A percentile compares a stretch with the other conserved stretches of the same genome.
Conservation (phyloP, 2,888 invertebrate genomes). For the Diogma glabrata region DNA sequence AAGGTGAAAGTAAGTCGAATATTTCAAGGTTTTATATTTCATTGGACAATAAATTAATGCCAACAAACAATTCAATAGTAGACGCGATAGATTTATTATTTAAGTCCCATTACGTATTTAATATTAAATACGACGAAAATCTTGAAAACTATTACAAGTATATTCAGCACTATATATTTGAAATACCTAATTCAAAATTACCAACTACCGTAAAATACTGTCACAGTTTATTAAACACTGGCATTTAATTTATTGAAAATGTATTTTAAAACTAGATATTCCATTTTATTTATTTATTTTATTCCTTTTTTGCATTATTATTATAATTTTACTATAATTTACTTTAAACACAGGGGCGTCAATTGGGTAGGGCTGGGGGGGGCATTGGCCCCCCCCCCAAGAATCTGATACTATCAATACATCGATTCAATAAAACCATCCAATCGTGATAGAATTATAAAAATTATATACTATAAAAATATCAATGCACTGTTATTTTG, state of each 20-base stretch:
- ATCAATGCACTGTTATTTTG: too few species aligned
- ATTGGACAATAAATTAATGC: background rate
- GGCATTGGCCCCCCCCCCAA: too few species aligned
- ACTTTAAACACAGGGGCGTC: too few species aligned
- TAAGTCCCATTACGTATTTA: background rate
- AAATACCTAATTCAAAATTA: background rate
- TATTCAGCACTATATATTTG: background rate
- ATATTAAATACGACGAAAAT: constrained; percentile 1
- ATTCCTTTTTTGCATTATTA: too few species aligned
- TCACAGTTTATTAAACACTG: background rate
- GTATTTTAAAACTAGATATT: background rate
- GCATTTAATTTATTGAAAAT: background rate
- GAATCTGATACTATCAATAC: too few species aligned
- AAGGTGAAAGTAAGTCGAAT: background rate
- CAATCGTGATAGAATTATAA: too few species aligned
- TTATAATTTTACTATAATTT: too few species aligned
- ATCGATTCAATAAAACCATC: too few species aligned
- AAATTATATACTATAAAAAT: too few species aligned
- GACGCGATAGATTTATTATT: background rate
- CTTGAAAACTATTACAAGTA: background rate
- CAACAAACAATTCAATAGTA: background rate
- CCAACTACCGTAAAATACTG: background rate
- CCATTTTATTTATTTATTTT: background rate
- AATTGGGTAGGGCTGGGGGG: too few species aligned
- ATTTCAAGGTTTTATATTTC: background rate